Base-by-base conservation (phyloP, 2,888 invertebrate species). In the Thelaira solivaga region DNA sequence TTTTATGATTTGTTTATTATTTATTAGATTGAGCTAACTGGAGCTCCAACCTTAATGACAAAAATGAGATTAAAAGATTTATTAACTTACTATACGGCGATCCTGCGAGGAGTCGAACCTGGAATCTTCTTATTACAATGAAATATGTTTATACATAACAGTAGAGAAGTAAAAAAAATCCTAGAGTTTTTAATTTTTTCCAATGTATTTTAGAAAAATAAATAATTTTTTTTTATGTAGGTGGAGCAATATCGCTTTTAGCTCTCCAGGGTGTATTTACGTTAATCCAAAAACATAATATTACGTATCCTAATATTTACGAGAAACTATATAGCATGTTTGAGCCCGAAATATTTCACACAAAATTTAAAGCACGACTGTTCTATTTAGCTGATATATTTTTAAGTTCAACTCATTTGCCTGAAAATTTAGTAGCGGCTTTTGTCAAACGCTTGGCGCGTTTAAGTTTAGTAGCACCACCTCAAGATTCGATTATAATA, bases 221-320 rank as follows among this genome's bases (percentile, higher is more conserved):
- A 8, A 8, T 10, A 7, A 31, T 8, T 31, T 8, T 31, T 31
- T 10, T 31, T 31, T 39, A 1, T 39, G 13, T 85, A 94, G 96
- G 96, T 82, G 97, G 98, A 6, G 93, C 95, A 0, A 92, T 96
- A 76, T 95, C 97, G 86, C 91, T 98, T 85, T 90, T 99, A 62
- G 96, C 98, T 0, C 90, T 99, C 10, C 97, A 97, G 87, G 97
- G 98, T 18, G 93, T 98, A 64, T 95, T 97, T 86, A 93, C 95
- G 59, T 91, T 99, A 80, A 96, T 98, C 75, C 94, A 95, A 81
- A 93, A 94, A 77, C 94, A 97, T 90, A 98, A 98, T 90, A 92
- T 99, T 90, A 95, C 97, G 84, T 98, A 97, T 90, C 98, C 98
- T 0, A 95, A 97, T 87, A 96, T 99, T 87, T 99, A 96, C 90